A percentile compares a stretch with the other conserved stretches of the same genome.
Conservation (phyloP, 1,140 invertebrate genomes). For the Agrypnia vestita region DNA sequence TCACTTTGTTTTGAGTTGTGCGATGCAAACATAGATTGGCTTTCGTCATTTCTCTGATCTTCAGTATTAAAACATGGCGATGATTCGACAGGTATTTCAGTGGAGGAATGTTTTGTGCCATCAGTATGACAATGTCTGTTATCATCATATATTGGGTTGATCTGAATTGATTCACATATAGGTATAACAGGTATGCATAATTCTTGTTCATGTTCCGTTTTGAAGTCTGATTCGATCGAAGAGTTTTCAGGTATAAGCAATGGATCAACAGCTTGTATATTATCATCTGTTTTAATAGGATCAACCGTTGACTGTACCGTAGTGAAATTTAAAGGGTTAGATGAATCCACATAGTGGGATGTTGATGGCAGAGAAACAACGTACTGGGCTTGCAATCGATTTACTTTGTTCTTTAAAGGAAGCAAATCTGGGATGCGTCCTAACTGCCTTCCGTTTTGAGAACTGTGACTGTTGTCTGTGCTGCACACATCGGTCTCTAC, state of each 20-base stretch:
- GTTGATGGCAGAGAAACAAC: constrained; percentile 33
- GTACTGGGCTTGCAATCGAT: constrained; percentile 23
- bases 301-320: constrained; percentile 25
- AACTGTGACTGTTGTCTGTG: constrained; percentile 13
- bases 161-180: constrained; percentile 66
- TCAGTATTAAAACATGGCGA: constrained; percentile 10
- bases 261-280: constrained; percentile 65
- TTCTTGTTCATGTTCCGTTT: constrained; percentile 66
- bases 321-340: constrained; percentile 10
- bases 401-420: constrained; percentile 65
- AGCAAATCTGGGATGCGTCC: constrained; percentile 69
- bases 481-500: constrained; percentile 61
- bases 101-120: constrained; percentile 1
- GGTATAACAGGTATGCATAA: constrained; percentile 68
- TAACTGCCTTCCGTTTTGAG: constrained; percentile 63
- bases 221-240: constrained; percentile 4
- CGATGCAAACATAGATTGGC: neutral
- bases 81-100: neutral
- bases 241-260: constrained; percentile 66
- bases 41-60: neutral
- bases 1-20: neutral
- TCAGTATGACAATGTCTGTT: constrained; percentile 3
- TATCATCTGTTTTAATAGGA: constrained; percentile 36
- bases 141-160: constrained; percentile 67
- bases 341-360: constrained; percentile 52